Evolutionary conservation across 1,140 invertebrate species (phyloP).

Genomic region (Latrodectus geometricus): DNA sequence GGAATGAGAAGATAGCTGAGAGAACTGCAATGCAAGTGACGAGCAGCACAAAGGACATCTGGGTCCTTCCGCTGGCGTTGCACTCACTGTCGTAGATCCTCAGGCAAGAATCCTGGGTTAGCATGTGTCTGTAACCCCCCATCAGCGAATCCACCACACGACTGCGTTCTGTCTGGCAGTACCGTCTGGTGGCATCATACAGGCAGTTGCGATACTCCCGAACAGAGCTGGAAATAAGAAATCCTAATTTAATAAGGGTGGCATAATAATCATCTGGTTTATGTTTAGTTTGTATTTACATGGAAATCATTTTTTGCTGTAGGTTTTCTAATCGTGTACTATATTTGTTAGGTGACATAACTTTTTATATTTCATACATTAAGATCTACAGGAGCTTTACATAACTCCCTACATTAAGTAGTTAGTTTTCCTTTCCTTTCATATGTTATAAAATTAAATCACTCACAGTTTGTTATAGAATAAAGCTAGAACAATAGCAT

Average conservation of each 20-base stretch:
- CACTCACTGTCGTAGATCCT: slow-evolving; percentile 45
- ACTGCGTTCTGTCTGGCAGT: slow-evolving; percentile 24
- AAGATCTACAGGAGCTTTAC: too few relatives aligned
- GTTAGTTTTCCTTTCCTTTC: too few relatives aligned
- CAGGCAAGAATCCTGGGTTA: slow-evolving; percentile 11
- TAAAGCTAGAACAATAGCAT: too few relatives aligned
- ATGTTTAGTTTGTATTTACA: too few relatives aligned
- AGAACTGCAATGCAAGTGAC: not conserved
- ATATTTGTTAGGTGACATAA: too few relatives aligned
- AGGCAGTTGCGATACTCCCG: slow-evolving; percentile 46
- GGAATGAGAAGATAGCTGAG: not conserved
- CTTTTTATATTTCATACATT: too few relatives aligned
- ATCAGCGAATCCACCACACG: slow-evolving; percentile 45
- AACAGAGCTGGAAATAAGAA: slow-evolving; percentile 22
- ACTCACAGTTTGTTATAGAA: too few relatives aligned
- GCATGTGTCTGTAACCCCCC: slow-evolving; percentile 24
- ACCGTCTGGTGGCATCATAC: slow-evolving; percentile 40
- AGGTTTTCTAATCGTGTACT: too few relatives aligned
- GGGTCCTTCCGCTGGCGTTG: not conserved
- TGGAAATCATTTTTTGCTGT: too few relatives aligned
- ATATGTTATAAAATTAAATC: too few relatives aligned
- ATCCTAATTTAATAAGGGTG: not conserved
- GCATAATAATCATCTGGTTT: too few relatives aligned
- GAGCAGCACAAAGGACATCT: not conserved
- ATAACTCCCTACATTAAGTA: too few relatives aligned